Conservation (phyloP, 2,888 invertebrate species). For the Oasisia sp. region DNA sequence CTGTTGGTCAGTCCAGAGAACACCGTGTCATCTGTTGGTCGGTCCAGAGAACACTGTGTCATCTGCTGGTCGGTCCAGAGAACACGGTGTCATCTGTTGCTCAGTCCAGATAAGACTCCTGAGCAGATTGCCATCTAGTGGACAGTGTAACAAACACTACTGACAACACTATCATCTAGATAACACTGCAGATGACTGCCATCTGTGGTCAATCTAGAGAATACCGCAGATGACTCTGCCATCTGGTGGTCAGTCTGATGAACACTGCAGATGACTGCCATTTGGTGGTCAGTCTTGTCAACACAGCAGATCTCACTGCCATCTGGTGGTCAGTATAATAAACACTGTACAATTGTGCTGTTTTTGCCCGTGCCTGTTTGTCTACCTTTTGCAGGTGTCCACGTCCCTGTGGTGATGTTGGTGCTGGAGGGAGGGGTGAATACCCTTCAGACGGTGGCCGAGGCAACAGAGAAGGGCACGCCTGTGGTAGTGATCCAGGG, state of each 20-base stretch:
- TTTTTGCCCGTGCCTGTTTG: neutral
- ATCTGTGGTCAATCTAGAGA: neutral
- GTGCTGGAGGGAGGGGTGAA: slow-evolving; percentile 97
- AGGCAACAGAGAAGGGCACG: slow-evolving; percentile 52
- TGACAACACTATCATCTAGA: neutral
- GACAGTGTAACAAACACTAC: too few species aligned
- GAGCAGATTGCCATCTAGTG: too few species aligned
- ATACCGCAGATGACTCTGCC: neutral
- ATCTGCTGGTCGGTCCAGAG: too few species aligned
- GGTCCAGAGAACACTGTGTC: too few species aligned
- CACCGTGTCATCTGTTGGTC: too few species aligned
- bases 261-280: neutral
- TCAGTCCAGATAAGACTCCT: too few species aligned
- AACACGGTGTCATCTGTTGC: too few species aligned
- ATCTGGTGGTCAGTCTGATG: neutral
- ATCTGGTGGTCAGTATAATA: neutral
- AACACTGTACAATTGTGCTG: neutral
- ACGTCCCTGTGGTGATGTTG: slow-evolving; percentile 87
- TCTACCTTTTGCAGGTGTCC: slow-evolving; percentile 47
- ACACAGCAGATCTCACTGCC: neutral
- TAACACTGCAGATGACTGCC: too few species aligned
- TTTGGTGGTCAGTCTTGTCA: neutral
- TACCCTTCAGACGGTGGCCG: slow-evolving; percentile 70
- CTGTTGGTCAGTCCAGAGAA: too few species aligned
- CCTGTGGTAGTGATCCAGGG: slow-evolving; percentile 63